Evolutionary conservation across 2,888 invertebrate species (phyloP).

Genomic region (Ptychoptera contaminata): DNA sequence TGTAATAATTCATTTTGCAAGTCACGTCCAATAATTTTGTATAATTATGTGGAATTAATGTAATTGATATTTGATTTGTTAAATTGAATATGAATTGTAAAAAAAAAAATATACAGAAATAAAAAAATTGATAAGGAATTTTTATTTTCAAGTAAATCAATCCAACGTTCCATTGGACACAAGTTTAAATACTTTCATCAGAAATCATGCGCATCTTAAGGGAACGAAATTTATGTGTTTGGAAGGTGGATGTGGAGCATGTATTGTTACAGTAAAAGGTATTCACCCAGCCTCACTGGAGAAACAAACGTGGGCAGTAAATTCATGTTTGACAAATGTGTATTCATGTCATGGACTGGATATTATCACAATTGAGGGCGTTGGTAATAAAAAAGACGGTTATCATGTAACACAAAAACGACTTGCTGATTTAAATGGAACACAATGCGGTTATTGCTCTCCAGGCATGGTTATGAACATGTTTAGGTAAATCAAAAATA

Average conservation of each 20-base stretch:
- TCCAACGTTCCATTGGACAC: slow-evolving; percentile 18
- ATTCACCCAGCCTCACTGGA: slow-evolving; percentile 29
- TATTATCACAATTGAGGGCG: slow-evolving; percentile 54
- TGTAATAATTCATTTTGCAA: too few species aligned
- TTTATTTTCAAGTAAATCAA: background rate
- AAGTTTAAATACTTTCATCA: slow-evolving; percentile 36
- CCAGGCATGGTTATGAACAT: slow-evolving; percentile 67
- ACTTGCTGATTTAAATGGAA: slow-evolving; percentile 48
- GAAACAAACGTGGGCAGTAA: slow-evolving; percentile 39
- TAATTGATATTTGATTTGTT: too few species aligned
- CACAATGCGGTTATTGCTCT: slow-evolving; percentile 61
- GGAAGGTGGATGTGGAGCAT: slow-evolving; percentile 47
- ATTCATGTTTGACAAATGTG: slow-evolving; percentile 49
- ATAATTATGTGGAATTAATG: too few species aligned
- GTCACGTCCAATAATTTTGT: too few species aligned
- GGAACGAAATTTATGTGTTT: slow-evolving; percentile 44
- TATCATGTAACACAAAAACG: slow-evolving; percentile 53
- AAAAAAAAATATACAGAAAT: too few species aligned
- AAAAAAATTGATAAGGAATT: too few species aligned
- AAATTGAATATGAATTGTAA: too few species aligned
- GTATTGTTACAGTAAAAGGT: slow-evolving; percentile 31
- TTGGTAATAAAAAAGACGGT: slow-evolving; percentile 46
- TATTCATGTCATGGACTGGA: slow-evolving; percentile 49
- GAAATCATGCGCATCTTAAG: slow-evolving; percentile 33
- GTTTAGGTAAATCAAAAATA: slow-evolving; percentile 17